Evolutionary conservation across 2,113 vertebrate species (phyloP).

Genomic region (Hepsetus odoe): DNA sequence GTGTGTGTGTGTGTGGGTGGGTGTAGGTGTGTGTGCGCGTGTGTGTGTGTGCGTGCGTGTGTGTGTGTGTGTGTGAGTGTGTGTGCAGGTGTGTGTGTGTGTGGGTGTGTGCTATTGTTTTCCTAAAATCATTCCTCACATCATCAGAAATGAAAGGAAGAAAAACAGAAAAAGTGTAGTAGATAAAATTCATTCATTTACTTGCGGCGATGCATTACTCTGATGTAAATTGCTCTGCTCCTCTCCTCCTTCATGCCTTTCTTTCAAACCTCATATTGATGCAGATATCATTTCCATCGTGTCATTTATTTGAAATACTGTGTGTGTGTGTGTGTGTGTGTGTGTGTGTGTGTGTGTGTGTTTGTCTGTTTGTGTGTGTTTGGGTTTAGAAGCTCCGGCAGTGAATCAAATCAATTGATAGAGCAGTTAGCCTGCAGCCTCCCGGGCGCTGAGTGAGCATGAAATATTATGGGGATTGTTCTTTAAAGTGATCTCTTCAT

Average conservation of each 20-base stretch:
- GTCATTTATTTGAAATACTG: conserved; percentile 99
- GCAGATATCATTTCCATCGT: conserved; percentile 99
- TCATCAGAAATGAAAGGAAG: conserved; percentile 61
- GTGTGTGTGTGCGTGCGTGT: no score
- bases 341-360: conserved; percentile 17
- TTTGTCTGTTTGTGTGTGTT: background rate
- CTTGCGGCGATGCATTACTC: conserved; percentile 80
- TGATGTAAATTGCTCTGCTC: conserved; percentile 92
- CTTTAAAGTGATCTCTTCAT: conserved; percentile 99
- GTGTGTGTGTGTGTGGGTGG: no score
- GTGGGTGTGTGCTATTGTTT: conserved; percentile 29
- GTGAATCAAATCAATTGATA: conserved; percentile 99
- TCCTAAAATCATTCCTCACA: conserved; percentile 32
- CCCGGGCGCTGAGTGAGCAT: conserved; percentile 87
- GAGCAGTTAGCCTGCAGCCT: conserved; percentile 94
- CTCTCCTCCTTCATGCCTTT: conserved; percentile 91
- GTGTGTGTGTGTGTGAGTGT: conserved; percentile 25
- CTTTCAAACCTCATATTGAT: conserved; percentile 99
- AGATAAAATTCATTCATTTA: conserved; percentile 76
- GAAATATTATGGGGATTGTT: conserved; percentile 99
- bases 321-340: conserved; percentile 73
- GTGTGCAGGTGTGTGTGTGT: conserved; percentile 15
- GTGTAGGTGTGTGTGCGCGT: no score
- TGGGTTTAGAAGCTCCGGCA: conserved; percentile 85
- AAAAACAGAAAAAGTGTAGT: conserved; percentile 63